Base-by-base conservation (phyloP, 2,113 vertebrate genomes). In the Camelus dromedarius region DNA sequence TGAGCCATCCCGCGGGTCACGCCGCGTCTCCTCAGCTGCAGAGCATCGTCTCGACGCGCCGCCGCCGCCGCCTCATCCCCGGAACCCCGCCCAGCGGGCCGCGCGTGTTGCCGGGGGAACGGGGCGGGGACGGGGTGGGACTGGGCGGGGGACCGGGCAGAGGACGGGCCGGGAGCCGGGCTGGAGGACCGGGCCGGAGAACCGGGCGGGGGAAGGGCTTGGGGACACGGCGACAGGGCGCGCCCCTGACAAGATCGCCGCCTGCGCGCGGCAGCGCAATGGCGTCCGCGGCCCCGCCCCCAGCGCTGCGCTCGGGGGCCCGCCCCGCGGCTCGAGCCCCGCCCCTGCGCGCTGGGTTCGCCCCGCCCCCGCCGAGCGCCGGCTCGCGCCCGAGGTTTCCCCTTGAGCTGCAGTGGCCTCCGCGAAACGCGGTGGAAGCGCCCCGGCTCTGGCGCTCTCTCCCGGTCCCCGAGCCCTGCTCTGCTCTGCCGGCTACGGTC, bases 1-100 rank as follows among this genome's bases (percentile, higher is more conserved):
- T 96, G 96, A 88, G 97, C 95, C 95, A 96, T 96, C 60, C 81
- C 93, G 93, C 72, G 24, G 72, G 18, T 73, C 38, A 75, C 69
- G 76, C 69, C 75, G 84, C 80, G 70, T 62, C 70, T 50, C 64
- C 58, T 96, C 97, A 67, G 98, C 94, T 9, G 72, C 72, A 0
- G 70, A 95, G 92, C 89, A 89, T 95, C 93, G 66, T 77, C 83
- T 84, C 22, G 62, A 92, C 54, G 60, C 88, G 28, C 70, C 81
- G 26, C 77, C 83, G 28, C 95, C 77, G 60, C 94, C 88, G 67
- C 86, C 72, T 42, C 86, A 73, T 82, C 90, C 73, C 64, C 64
- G 35, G 89, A 54, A 20, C 93, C 93, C 91, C 76, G 81, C 96
- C 66, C 77, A 52, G 20, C 82, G 76, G 72, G 95, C 95, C 58